Evolutionary conservation across 2,797 vertebrate genomes (phyloP).

Genomic region (Pseudotriccus pelzelni): DNA sequence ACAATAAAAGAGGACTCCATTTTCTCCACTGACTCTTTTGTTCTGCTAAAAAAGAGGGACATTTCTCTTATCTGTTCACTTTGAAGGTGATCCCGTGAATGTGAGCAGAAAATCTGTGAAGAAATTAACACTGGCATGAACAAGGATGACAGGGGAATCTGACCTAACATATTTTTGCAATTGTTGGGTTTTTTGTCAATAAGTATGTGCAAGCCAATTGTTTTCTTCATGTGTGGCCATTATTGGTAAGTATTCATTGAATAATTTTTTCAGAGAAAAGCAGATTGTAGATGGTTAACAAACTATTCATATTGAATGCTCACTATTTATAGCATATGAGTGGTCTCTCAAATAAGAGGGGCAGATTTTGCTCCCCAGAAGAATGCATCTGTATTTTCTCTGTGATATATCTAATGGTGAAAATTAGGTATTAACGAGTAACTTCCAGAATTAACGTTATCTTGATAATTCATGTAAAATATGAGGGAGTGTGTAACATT

Average conservation of each 20-base stretch:
- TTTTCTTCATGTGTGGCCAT: not conserved
- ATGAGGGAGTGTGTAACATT: not conserved
- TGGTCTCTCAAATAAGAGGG: not conserved
- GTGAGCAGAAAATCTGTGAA: not conserved
- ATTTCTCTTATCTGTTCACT: not conserved
- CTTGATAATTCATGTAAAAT: not conserved
- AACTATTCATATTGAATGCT: not conserved
- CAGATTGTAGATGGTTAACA: not conserved
- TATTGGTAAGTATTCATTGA: not conserved
- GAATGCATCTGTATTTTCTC: not conserved
- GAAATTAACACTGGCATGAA: not conserved
- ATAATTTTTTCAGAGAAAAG: not conserved
- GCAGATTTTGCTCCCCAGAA: not conserved
- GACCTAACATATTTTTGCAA: not conserved
- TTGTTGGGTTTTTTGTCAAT: not conserved
- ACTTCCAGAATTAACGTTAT: not conserved
- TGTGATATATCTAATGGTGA: not conserved
- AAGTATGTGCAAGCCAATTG: not conserved
- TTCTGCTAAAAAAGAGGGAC: not conserved
- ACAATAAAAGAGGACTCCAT: not conserved
- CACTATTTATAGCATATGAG: not conserved
- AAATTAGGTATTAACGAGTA: not conserved
- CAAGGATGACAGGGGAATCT: not conserved
- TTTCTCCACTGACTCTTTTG: not conserved
- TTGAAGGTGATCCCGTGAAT: not conserved